Percentiles rank a stretch among this genome's conserved stretches.
phyloP scores from a whole-genome alignment of 2,113 vertebrate genomes.

The Coryphaenoides rupestris region DNA sequence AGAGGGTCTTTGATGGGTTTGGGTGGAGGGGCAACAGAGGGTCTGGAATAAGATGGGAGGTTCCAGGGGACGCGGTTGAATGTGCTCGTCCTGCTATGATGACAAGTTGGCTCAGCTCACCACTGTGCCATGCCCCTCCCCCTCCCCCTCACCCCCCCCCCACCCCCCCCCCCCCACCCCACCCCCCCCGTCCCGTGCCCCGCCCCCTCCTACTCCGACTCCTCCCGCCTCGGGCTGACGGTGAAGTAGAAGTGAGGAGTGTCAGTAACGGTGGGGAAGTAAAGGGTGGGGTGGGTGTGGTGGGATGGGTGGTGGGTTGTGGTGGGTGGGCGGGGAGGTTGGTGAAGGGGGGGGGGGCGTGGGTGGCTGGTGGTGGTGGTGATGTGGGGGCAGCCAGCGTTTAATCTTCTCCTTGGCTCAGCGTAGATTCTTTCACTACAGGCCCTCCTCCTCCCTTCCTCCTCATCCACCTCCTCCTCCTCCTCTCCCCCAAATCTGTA shows the following conservation, averaged over 20 bases:
- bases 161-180: slow-evolving; percentile 29
- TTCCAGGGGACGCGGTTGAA: slow-evolving; percentile 68
- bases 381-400: slow-evolving; percentile 47
- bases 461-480: slow-evolving; percentile 45
- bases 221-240: slow-evolving; percentile 49
- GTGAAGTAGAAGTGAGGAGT: slow-evolving; percentile 40
- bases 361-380: too few species aligned
- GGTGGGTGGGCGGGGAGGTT: neutral
- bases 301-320: too few species aligned
- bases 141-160: slow-evolving; percentile 23
- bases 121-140: slow-evolving; percentile 55
- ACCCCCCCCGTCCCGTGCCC: too few species aligned
- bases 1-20: slow-evolving; percentile 57
- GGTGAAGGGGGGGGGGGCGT: slow-evolving; percentile 11
- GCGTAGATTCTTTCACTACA: slow-evolving; percentile 67
- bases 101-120: slow-evolving; percentile 70
- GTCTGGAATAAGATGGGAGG: slow-evolving; percentile 72
- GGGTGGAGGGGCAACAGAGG: slow-evolving; percentile 52
- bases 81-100: slow-evolving; percentile 75
- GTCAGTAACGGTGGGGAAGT: too few species aligned
- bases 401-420: slow-evolving; percentile 71
- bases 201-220: slow-evolving; percentile 10
- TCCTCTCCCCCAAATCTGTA: slow-evolving; percentile 59
- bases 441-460: slow-evolving; percentile 51
- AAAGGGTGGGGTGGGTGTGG: neutral